Base-by-base conservation (phyloP, 2,113 vertebrate genomes). In the Piprites chloris region DNA sequence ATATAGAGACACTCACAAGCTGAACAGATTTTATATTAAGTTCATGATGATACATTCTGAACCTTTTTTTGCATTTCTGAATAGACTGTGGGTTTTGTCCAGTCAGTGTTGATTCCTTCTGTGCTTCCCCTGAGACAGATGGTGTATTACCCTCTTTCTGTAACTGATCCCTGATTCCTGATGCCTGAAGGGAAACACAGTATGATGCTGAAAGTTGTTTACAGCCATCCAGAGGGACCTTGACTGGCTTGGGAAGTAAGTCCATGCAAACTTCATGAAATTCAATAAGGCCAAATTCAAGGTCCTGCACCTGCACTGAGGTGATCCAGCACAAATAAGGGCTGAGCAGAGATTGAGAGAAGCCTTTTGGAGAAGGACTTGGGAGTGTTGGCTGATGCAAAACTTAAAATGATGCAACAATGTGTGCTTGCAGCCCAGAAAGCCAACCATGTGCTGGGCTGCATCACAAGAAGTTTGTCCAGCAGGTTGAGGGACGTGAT, bases 81-180 rank as follows among this genome's bases (percentile, higher is more conserved):
- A 92, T 97, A 32, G 97, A 98, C 74, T 96, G 98, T 80, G 97
- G 97, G 66, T 93, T 97, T 82, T 87, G 56, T 20, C 97, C 55
- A 30, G 96, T 83, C 12, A 49, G 63, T 33, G 95, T 30, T 4
- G 90, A 41, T 59, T 35, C 30, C 24, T 93, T 95, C 39, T 77
- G 5, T 14, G 91, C 50, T 74, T 88, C 80, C 39, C 73, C 46
- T 33, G 90, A 66, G 52, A 27, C 12, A 56, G 27, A 42, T 74
- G 44, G 53, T 50, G 22, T 11, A 9, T 47, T 56, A 46, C n/a
- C 30, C 65, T 93, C 89, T 74, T 62, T 7, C 33, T 95, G 89
- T 79, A 96, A 72, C 16, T 61, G 59, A 32, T 61, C 67, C 49
- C 97, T 83, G 8, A 53, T 75, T 90, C 76, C 93, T 80, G 96